Conservation (phyloP, 2,113 vertebrate species). For the Pedetes capensis region DNA sequence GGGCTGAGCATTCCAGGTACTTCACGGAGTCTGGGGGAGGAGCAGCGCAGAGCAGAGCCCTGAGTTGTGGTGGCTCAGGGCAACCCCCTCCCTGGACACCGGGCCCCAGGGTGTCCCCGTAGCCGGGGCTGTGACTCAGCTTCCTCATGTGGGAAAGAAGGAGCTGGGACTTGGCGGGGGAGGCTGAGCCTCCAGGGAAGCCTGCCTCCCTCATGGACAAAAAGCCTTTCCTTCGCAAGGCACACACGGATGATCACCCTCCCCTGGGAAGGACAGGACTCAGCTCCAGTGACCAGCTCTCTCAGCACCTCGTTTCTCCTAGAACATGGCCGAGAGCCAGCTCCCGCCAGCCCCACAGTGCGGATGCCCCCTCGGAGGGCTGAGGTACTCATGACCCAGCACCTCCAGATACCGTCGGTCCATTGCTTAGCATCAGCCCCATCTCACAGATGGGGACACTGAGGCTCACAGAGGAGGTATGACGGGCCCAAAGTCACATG, state of each 20-base stretch:
- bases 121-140: neutral
- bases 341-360: rapidly evolving
- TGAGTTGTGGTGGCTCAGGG: neutral
- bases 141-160: neutral
- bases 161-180: neutral
- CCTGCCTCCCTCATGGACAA: neutral
- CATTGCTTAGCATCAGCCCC: neutral
- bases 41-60: neutral
- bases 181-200: neutral
- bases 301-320: rapidly evolving
- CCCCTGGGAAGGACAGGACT: neutral
- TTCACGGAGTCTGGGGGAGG: constrained; percentile 88
- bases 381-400: rapidly evolving
- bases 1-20: constrained; percentile 93
- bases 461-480: neutral
- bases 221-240: neutral
- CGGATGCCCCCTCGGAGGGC: neutral
- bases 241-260: neutral
- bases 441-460: neutral
- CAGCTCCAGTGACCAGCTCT: neutral
- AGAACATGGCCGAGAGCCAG: neutral
- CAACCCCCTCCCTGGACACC: neutral
- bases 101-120: neutral
- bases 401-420: neutral
- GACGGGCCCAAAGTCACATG: neutral